These are phyloP conservation scores for Rallus crepitans DNA, from an alignment of 2,797 vertebrate species.

Conservation along the genomic window DNA sequence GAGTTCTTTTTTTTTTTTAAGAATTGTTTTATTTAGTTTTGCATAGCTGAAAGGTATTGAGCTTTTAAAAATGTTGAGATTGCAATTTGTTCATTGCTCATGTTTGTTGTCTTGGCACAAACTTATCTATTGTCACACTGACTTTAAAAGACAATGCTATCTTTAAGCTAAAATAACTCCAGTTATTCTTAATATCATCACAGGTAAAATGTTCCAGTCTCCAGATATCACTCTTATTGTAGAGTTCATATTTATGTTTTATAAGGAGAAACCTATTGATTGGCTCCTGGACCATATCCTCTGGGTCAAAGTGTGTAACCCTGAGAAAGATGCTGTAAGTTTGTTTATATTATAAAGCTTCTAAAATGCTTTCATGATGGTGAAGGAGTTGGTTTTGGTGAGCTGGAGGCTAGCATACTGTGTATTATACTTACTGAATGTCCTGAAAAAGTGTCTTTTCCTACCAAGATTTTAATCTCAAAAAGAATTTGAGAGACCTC, in stretches of 20 bases:
- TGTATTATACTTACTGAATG: background rate
- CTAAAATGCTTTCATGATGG: background rate
- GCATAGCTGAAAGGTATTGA: background rate
- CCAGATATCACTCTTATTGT: slow-evolving; percentile 97
- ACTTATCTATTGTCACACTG: background rate
- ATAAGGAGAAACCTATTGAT: slow-evolving; percentile 98
- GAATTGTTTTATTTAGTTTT: background rate
- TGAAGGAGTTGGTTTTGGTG: background rate
- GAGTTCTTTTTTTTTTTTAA: background rate
- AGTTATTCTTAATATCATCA: slow-evolving; percentile 57
- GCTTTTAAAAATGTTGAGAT: background rate
- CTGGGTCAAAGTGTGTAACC: slow-evolving; percentile 99
- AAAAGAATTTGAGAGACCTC: background rate
- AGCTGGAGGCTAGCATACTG: background rate
- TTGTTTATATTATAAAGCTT: slow-evolving; percentile 1
- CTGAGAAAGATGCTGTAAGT: slow-evolving; percentile 97
- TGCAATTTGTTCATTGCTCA: background rate
- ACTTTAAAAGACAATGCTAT: background rate
- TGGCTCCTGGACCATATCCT: slow-evolving; percentile 99
- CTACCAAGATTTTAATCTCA: background rate
- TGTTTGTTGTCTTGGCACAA: background rate
- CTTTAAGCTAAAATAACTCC: slow-evolving; percentile 3
- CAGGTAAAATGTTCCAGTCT: slow-evolving; percentile 99
- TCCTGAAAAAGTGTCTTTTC: background rate
- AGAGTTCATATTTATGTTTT: slow-evolving; percentile 99